Percentiles rank a stretch among this genome's conserved stretches.
phyloP scores from a whole-genome alignment of 2,113 vertebrate genomes.

The Ameiurus melas region DNA sequence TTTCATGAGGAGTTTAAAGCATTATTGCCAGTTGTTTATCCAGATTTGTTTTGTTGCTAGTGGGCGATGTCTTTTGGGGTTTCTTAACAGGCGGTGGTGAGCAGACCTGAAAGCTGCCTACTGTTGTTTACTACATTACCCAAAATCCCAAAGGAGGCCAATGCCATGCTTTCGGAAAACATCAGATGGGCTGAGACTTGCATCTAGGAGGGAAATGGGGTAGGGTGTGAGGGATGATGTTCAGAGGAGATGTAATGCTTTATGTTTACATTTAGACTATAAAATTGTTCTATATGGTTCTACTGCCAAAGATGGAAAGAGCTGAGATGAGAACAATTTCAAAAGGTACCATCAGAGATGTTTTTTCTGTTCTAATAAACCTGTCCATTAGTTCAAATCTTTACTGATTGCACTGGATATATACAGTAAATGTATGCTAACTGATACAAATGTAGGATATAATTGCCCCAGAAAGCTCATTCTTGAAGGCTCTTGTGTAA shows the following conservation, averaged over 20 bases:
- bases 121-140: slow-evolving; percentile 68
- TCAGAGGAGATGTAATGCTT: slow-evolving; percentile 18
- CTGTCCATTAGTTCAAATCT: neutral
- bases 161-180: slow-evolving; percentile 62
- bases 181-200: slow-evolving; percentile 59
- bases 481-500: neutral
- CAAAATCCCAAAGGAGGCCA: slow-evolving; percentile 59
- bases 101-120: slow-evolving; percentile 56
- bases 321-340: neutral
- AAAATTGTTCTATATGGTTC: neutral
- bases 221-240: slow-evolving; percentile 3
- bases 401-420: neutral
- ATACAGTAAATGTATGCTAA: neutral
- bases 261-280: slow-evolving; percentile 24
- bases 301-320: neutral
- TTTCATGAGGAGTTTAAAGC: slow-evolving; percentile 54
- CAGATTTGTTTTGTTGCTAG: slow-evolving; percentile 58
- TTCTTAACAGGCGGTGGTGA: slow-evolving; percentile 54
- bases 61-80: slow-evolving; percentile 56
- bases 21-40: slow-evolving; percentile 58
- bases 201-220: slow-evolving; percentile 26
- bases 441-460: neutral
- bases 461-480: neutral
- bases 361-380: neutral
- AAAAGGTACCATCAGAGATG: neutral